A percentile compares a stretch with the other conserved stretches of the same genome.
These are phyloP conservation scores for Catagonus wagneri DNA, from an alignment of 2,113 vertebrate genomes.

Conservation along the genomic window DNA sequence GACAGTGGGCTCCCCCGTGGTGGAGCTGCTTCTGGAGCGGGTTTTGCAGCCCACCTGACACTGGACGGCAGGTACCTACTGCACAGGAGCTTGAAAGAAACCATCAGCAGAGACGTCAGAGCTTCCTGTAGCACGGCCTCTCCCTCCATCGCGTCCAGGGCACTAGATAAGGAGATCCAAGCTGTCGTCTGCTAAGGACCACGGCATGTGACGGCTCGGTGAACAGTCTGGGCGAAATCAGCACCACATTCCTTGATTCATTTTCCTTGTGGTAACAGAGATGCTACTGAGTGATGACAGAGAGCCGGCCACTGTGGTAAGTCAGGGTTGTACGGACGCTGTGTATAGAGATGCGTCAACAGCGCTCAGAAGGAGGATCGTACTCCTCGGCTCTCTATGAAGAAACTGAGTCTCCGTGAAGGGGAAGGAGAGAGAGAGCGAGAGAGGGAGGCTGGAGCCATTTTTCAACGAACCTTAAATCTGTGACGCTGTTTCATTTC, in stretches of 20 bases:
- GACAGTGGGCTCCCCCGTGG: background rate
- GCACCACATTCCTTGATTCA: background rate
- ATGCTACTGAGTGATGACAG: background rate
- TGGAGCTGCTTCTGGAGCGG: background rate
- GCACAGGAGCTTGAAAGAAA: conserved; percentile 48
- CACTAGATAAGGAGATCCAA: background rate
- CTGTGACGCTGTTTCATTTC: background rate
- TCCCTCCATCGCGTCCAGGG: rapidly evolving
- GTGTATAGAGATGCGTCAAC: too few relatives aligned
- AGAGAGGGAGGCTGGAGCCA: too few relatives aligned
- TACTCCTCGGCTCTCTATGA: background rate
- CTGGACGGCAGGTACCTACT: conserved; percentile 7
- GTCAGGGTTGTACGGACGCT: background rate
- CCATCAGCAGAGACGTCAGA: conserved; percentile 27
- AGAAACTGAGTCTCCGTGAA: background rate
- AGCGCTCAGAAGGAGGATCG: background rate
- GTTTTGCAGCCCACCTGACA: background rate
- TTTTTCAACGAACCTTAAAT: background rate
- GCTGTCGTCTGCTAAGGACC: background rate
- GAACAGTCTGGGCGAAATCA: background rate
- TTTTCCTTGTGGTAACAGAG: background rate
- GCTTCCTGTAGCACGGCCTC: background rate
- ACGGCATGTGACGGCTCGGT: background rate
- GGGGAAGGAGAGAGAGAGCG: background rate
- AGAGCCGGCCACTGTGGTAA: background rate